Evolutionary conservation across 2,113 vertebrate genomes (phyloP), one percentile per base, ranked within the genome.

Genomic region (Petrocephalus microphthalmus): DNA sequence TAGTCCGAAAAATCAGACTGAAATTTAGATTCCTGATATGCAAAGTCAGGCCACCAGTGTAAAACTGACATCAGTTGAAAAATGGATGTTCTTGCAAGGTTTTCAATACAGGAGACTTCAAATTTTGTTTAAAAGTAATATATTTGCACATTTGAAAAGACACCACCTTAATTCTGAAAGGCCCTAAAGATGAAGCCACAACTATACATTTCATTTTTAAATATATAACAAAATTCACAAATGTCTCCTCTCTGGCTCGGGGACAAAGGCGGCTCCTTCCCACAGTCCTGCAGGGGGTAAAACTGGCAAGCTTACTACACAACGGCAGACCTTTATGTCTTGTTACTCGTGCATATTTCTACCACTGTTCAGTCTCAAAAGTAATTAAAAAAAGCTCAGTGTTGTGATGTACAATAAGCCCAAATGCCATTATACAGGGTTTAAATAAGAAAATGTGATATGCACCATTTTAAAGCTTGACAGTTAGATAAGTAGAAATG

Each of bases 391-490:
- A 64, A 78, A 87, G 60, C 45, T 71, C 29, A 47, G 64, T 54
- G 29, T 87, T 87, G 5, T 54, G 87, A 87, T 78, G 53, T 78
- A 37, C 67, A 52, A 29, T 74, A 78, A 87, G 67, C 49, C 49
- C 51, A 33, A 15, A 81, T 22, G 52, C 33, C 20, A 78, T 29
- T 87, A 20, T 51, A 87, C 51, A 78, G 87, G 22, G 10, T 56
- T 11, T 47, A 25, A 52, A 82, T n/a, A 45, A 37, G 25, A 82
- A 88, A 87, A 51, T 53, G 47, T 10, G 45, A n/a, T 53, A 87
- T 74, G n/a, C 64, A 49, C 64, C 64, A 87, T 87, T 88, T 82
- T 81, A 87, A 87, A 87, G 45, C n/a, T 88, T 82, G 54, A 82
- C 74, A 82, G 3, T 67, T 78, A 47, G 57, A 57, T 86, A 67